These are phyloP conservation scores for Drosophila neonasuta DNA, from an alignment of 2,888 invertebrate species.

Conservation along the genomic window DNA sequence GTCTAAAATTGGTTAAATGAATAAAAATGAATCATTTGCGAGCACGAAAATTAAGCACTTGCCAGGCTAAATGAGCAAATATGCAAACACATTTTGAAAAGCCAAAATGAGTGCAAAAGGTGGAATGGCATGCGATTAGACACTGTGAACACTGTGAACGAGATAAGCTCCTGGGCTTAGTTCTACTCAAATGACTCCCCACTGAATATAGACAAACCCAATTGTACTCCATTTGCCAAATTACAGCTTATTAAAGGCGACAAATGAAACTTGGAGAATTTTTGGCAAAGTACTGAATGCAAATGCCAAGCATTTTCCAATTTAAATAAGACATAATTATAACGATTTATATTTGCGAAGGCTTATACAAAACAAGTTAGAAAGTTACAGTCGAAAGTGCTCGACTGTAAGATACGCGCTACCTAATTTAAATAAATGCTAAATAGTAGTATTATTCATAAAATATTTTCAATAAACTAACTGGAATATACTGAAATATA, in stretches of 20 bases:
- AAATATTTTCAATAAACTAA: too few relatives aligned
- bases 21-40: conserved; percentile 72
- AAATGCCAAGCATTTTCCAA: neutral
- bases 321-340: neutral
- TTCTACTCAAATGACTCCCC: conserved; percentile 31
- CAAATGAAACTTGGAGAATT: conserved; percentile 3
- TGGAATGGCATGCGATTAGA: conserved; percentile 27
- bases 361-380: neutral
- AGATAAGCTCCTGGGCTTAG: conserved; percentile 33
- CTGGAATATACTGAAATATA: too few relatives aligned
- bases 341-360: neutral
- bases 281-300: neutral
- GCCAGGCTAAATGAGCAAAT: conserved; percentile 45
- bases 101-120: conserved; percentile 30
- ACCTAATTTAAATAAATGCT: too few relatives aligned
- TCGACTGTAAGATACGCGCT: too few relatives aligned
- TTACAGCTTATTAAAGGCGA: conserved; percentile 18
- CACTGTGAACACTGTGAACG: neutral
- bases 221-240: conserved; percentile 24
- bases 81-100: conserved; percentile 26
- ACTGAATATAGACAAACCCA: conserved; percentile 27
- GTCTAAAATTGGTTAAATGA: conserved; percentile 63
- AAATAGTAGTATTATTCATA: too few relatives aligned
- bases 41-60: conserved; percentile 61
- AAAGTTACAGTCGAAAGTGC: too few relatives aligned